These are phyloP conservation scores for Tetramorium bicarinatum DNA, from an alignment of 2,888 invertebrate species.

Conservation along the genomic window DNA sequence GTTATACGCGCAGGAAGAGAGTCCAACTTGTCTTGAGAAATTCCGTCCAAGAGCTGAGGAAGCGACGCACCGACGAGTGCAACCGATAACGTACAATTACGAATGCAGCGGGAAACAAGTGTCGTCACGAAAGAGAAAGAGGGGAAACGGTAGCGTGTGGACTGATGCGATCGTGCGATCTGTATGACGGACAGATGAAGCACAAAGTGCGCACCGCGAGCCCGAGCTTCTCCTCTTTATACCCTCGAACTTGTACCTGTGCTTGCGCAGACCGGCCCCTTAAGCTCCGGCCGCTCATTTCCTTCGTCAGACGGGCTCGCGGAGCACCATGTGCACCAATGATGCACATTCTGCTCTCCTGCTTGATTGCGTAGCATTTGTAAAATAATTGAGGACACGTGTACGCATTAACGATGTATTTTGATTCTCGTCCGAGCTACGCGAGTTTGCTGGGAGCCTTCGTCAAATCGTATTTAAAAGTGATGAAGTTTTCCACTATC, in stretches of 20 bases:
- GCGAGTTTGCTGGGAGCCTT: background rate
- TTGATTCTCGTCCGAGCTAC: background rate
- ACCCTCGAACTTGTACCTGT: slow-evolving; percentile 83
- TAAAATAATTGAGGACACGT: slow-evolving; percentile 29
- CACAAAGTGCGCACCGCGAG: slow-evolving; percentile 83
- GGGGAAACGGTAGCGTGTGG: background rate
- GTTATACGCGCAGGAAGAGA: slow-evolving; percentile 14
- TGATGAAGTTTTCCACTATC: background rate
- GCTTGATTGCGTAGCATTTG: slow-evolving; percentile 28
- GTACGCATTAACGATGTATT: slow-evolving; percentile 16
- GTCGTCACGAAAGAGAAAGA: background rate
- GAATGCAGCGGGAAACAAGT: slow-evolving; percentile 1
- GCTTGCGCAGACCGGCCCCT: slow-evolving; percentile 80
- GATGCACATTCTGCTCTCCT: background rate
- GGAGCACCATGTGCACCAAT: slow-evolving; percentile 62
- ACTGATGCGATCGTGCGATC: slow-evolving; percentile 70
- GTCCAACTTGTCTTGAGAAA: slow-evolving; percentile 39
- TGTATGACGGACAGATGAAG: slow-evolving; percentile 79
- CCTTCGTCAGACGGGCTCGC: slow-evolving; percentile 51
- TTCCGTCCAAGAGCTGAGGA: background rate
- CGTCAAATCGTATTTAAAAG: slow-evolving; percentile 16
- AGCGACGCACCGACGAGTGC: background rate
- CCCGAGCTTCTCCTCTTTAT: slow-evolving; percentile 82
- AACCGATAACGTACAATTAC: background rate
- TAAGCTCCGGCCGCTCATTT: slow-evolving; percentile 66